Percentiles rank a stretch among this genome's conserved stretches.
Evolutionary conservation across 2,797 vertebrate species (phyloP).

Genomic region (Holocentrus rufus): DNA sequence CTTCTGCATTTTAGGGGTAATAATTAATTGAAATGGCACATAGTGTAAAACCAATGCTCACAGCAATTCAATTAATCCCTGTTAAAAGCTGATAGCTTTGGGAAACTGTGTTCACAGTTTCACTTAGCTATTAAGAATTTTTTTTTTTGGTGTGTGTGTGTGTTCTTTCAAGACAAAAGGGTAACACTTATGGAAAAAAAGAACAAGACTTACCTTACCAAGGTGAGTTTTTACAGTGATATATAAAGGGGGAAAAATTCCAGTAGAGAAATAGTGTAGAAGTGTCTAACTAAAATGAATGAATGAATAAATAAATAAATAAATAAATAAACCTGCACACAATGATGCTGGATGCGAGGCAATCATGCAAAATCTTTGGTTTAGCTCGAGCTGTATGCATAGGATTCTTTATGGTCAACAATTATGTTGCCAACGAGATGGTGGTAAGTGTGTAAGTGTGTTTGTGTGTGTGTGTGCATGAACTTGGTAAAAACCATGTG

Average conservation of each 20-base stretch:
- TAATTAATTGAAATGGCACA: slow-evolving; percentile 85
- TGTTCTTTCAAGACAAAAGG: slow-evolving; percentile 54
- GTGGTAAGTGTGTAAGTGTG: neutral
- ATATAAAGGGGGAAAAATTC: slow-evolving; percentile 7
- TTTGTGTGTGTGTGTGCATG: neutral
- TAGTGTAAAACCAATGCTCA: slow-evolving; percentile 81
- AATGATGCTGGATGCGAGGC: neutral
- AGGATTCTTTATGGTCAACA: neutral
- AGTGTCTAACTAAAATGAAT: neutral
- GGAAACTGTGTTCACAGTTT: slow-evolving; percentile 81
- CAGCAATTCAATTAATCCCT: slow-evolving; percentile 84
- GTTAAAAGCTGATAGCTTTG: slow-evolving; percentile 82
- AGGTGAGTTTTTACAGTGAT: slow-evolving; percentile 23
- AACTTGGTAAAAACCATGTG: neutral
- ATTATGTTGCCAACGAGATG: slow-evolving; percentile 6
- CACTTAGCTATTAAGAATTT: slow-evolving; percentile 67
- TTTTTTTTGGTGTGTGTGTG: slow-evolving; percentile 29
- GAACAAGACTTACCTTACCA: slow-evolving; percentile 38
- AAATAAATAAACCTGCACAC: neutral
- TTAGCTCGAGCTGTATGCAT: slow-evolving; percentile 39
- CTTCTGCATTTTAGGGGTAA: slow-evolving; percentile 81
- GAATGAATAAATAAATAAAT: neutral
- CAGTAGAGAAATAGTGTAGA: slow-evolving; percentile 12
- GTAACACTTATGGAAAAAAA: slow-evolving; percentile 42
- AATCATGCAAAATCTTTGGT: slow-evolving; percentile 26